Conservation (phyloP, 2,113 vertebrate genomes). For the Sander lucioperca region DNA sequence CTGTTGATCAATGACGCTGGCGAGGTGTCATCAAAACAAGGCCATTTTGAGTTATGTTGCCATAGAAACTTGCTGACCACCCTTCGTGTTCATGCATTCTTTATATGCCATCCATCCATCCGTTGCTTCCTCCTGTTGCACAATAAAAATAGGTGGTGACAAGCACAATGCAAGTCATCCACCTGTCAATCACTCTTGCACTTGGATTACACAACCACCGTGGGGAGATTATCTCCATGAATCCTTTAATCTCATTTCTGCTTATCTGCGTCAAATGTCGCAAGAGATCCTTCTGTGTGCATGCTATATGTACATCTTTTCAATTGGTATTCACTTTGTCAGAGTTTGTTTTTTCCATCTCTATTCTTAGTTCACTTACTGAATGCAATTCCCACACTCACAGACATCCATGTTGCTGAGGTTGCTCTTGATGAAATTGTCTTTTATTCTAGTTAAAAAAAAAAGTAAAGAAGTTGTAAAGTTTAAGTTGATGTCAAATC, state of each 20-base stretch:
- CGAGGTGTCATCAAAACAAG: slow-evolving; percentile 22
- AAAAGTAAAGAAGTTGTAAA: neutral
- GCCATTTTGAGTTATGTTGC: slow-evolving; percentile 37
- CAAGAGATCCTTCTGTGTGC: neutral
- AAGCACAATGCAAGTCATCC: slow-evolving; percentile 14
- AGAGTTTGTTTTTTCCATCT: neutral
- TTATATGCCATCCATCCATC: slow-evolving; percentile 1
- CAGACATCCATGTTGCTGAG: neutral
- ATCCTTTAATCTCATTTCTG: slow-evolving; percentile 47
- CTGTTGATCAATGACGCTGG: slow-evolving; percentile 22
- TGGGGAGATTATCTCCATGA: slow-evolving; percentile 43
- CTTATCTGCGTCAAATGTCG: slow-evolving; percentile 49
- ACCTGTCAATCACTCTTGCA: slow-evolving; percentile 40
- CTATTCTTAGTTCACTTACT: slow-evolving; percentile 3
- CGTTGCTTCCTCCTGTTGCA: neutral
- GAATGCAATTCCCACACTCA: neutral
- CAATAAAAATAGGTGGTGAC: slow-evolving; percentile 24
- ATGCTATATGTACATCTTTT: too few relatives aligned
- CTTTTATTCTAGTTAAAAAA: neutral
- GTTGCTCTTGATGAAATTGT: neutral
- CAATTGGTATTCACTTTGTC: too few relatives aligned
- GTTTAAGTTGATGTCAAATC: neutral
- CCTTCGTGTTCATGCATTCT: neutral
- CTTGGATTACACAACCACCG: slow-evolving; percentile 49
- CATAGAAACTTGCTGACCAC: slow-evolving; percentile 57